Evolutionary conservation across 35 echinoderm and acorn worm species (phyloP), one percentile per base, ranked within the genome.

Genomic region (Patiria miniata): DNA sequence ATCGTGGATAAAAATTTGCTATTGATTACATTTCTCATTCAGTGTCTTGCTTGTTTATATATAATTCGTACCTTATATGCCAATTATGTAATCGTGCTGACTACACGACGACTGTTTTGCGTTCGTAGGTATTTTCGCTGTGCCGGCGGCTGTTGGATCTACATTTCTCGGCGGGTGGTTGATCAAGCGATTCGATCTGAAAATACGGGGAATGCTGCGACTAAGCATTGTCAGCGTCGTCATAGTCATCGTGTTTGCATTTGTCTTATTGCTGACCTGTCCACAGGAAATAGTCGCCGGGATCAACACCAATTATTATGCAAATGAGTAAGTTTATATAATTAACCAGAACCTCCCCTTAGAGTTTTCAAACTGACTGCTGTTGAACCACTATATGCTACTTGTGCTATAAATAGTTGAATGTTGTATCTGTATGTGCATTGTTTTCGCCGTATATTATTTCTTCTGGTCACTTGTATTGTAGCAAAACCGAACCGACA

Each of bases 121-220:
- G 23, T 51, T 23, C 8, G 1, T 29, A 93, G 91, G 91, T 50
- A 79, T 88, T 39, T 83, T 51, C 16, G 68, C 83, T 0, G 77
- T 94, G 10, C 92, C 92, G 7, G 92, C 81, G 0, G 92, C 69
- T 65, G 78, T 53, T 1, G 73, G 82, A 39, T 87, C 87, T 17
- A 89, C 88, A 1, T 78, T 86, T 23, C 68, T 94, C 34, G 92
- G 92, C 39, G 92, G 92, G 23, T 94, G 82, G 69, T 22, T 94
- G 7, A 39, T 86, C 51, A 85, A 89, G 32, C 37, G 83, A 86
- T 87, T 85, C 29, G 21, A 86, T 19, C 83, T 94, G 16, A 85
- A 84, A 47, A 87, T 94, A 8, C 42, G 47, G 18, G 92, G 92
- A n/a, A 94, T 85, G 83, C 47, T 94, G 3, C 53, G 57, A 10